Percentiles rank a stretch among this genome's conserved stretches.
phyloP scores from a whole-genome alignment of 2,888 invertebrate genomes.

The Temnothorax unifasciatus region DNA sequence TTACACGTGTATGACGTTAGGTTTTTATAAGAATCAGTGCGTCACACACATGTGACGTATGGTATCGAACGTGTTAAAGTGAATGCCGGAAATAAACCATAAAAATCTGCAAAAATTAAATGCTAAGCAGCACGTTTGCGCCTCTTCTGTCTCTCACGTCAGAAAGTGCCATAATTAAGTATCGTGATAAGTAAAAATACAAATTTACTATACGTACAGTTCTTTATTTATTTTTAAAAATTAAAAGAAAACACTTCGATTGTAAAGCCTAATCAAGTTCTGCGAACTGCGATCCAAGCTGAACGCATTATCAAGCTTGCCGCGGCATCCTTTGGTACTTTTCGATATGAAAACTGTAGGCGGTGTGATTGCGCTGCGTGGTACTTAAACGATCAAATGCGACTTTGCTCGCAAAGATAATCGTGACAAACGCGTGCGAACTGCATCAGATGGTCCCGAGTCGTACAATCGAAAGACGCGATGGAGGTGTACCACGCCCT shows the following conservation, averaged over 20 bases:
- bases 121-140: not conserved
- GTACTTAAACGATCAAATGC: not conserved
- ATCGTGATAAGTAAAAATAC: not conserved
- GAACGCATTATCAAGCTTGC: not conserved
- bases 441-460: conserved; percentile 37
- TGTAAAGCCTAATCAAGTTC: not conserved
- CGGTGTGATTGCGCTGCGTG: not conserved
- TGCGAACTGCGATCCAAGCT: not conserved
- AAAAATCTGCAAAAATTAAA: not conserved
- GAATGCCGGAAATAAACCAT: not conserved
- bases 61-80: not conserved
- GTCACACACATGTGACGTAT: not conserved
- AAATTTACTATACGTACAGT: not conserved
- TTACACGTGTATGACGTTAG: not conserved
- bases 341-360: not conserved
- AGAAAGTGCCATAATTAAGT: not conserved
- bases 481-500: conserved; percentile 86
- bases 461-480: conserved; percentile 80
- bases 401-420: not conserved
- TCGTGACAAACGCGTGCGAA: not conserved
- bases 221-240: conserved; percentile 5
- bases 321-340: not conserved
- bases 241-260: not conserved
- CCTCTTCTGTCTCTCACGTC: not conserved
- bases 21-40: not conserved